Percentiles rank a stretch among this genome's conserved stretches.
Evolutionary conservation across 2,113 vertebrate genomes (phyloP).

Genomic region (Taxidea taxus): DNA sequence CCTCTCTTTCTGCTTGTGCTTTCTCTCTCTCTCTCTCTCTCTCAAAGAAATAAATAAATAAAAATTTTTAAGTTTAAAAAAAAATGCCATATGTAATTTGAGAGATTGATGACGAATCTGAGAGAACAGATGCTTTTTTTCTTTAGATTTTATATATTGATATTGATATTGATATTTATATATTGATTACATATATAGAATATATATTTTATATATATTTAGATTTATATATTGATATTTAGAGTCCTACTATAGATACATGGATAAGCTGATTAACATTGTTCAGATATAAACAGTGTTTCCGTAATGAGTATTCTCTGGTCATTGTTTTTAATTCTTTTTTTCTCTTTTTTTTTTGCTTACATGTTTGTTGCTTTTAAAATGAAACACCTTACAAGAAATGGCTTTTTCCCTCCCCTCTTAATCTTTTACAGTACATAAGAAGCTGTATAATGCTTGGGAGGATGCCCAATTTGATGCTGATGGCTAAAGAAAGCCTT

Average conservation of each 20-base stretch:
- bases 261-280: slow-evolving; percentile 47
- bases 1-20: too few relatives aligned
- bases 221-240: slow-evolving; percentile 60
- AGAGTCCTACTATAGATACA: background rate
- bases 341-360: background rate
- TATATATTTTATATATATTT: too few relatives aligned
- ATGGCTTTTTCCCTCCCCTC: background rate
- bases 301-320: slow-evolving; percentile 34
- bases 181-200: too few relatives aligned
- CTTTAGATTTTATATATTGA: slow-evolving; percentile 68
- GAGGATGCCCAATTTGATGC: slow-evolving; percentile 98
- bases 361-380: background rate
- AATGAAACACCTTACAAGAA: background rate
- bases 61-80: too few relatives aligned
- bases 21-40: too few relatives aligned
- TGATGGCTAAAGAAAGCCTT: slow-evolving; percentile 98
- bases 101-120: background rate
- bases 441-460: slow-evolving; percentile 98
- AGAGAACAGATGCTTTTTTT: slow-evolving; percentile 14
- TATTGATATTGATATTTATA: too few relatives aligned
- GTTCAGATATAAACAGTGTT: slow-evolving; percentile 64
- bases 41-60: too few relatives aligned
- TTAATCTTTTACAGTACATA: slow-evolving; percentile 89
- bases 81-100: background rate
- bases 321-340: slow-evolving; percentile 29